These are phyloP conservation scores for Ditylenchus dipsaci DNA, from an alignment of 1,140 invertebrate genomes.

Conservation along the genomic window DNA sequence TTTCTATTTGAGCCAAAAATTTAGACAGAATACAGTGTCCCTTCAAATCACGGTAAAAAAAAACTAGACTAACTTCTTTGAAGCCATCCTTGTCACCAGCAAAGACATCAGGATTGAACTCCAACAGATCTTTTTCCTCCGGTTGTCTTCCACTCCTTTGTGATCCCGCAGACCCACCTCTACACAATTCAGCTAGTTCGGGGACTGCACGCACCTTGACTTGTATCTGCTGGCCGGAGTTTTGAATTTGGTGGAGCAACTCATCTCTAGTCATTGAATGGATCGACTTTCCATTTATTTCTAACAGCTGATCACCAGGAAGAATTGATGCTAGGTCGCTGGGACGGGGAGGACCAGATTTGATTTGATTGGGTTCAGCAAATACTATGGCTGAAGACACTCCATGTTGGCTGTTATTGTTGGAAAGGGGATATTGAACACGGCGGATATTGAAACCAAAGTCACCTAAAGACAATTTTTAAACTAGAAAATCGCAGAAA, in stretches of 20 bases:
- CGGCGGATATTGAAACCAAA: slow-evolving; percentile 89
- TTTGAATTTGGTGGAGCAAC: slow-evolving; percentile 84
- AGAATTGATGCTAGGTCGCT: slow-evolving; percentile 69
- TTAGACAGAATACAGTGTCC: too few relatives aligned
- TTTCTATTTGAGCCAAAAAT: too few relatives aligned
- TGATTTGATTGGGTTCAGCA: slow-evolving; percentile 80
- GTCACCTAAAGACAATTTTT: slow-evolving; percentile 66
- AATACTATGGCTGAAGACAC: slow-evolving; percentile 73
- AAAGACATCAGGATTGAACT: slow-evolving; percentile 15
- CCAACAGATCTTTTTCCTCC: slow-evolving; percentile 39
- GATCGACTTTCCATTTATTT: slow-evolving; percentile 74
- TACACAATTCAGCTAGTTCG: slow-evolving; percentile 77
- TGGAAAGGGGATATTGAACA: slow-evolving; percentile 66
- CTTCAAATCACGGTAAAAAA: too few relatives aligned
- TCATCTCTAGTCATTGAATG: slow-evolving; percentile 80
- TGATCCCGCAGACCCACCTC: slow-evolving; percentile 67
- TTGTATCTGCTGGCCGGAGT: slow-evolving; percentile 73
- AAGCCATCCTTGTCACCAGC: neutral
- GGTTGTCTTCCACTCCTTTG: slow-evolving; percentile 33
- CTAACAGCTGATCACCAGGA: slow-evolving; percentile 83
- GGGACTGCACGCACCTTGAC: slow-evolving; percentile 77
- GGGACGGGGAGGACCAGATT: slow-evolving; percentile 63
- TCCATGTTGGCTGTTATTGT: slow-evolving; percentile 25
- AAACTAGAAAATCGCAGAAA: slow-evolving; percentile 5
- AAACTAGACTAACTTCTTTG: slow-evolving; percentile 9